phyloP scores from a whole-genome alignment of 2,797 vertebrate species.

The Tamandua tetradactyla region DNA sequence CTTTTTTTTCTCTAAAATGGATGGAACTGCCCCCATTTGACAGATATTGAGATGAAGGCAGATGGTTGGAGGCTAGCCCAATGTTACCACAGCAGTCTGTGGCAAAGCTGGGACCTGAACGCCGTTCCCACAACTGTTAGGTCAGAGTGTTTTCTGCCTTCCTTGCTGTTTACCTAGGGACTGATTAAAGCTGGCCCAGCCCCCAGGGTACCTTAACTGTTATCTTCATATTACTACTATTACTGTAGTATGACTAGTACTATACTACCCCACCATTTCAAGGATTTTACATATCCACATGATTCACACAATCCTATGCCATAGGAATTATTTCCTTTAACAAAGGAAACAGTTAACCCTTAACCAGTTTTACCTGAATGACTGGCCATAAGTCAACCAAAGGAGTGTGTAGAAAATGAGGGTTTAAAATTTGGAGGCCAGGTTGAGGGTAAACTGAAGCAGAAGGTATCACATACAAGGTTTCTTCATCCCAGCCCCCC shows the following conservation, averaged over 20 bases:
- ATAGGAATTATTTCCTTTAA: background rate
- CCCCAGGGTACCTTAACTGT: background rate
- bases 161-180: no score
- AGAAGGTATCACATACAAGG: background rate
- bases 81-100: background rate
- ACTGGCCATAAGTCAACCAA: background rate
- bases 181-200: background rate
- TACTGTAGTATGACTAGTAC: background rate
- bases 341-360: background rate
- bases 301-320: background rate
- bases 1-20: background rate
- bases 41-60: background rate
- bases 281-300: background rate
- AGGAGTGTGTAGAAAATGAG: background rate
- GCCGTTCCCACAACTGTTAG: background rate
- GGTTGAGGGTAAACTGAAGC: background rate
- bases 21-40: background rate
- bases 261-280: background rate
- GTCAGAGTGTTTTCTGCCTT: background rate
- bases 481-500: background rate
- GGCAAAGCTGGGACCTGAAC: background rate
- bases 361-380: background rate
- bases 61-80: background rate
- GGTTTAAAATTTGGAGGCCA: background rate
- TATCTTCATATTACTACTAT: background rate